Evolutionary conservation across 1,140 invertebrate species (phyloP), one percentile per base, ranked within the genome.

Genomic region (Brachionus koreanus): DNA sequence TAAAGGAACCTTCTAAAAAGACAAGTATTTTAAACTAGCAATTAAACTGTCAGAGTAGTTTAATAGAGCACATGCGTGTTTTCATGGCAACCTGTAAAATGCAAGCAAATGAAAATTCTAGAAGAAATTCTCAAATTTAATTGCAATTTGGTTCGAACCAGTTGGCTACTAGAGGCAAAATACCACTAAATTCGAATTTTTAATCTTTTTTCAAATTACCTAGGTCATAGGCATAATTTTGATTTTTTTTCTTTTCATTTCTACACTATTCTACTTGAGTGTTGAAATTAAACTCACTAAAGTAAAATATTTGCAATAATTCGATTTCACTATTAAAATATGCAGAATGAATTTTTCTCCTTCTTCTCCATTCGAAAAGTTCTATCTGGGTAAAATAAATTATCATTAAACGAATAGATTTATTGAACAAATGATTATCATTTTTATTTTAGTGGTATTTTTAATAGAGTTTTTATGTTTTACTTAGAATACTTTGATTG

Each of bases 161-260:
- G 49, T 57, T 25, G 19, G 49, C 49, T 42, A 42, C 12, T 42
- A 13, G 39, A 42, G 12, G 39, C 49, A 57, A 57, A 57, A 2
- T 57, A 57, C 49, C 49, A 57, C 16, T 23, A 19, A 57, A 57
- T 23, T 57, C 19, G 49, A 23, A 19, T 57, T 57, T 57, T 29
- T 29, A 29, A 57, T 19, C 49, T 57, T 57, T 57, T 52, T 52
- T 69, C 33, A 16, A 69, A 69, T 69, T 35, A 69, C 65, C 65
- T 69, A 69, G 65, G 65, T 69, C 65, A 69, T 69, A 69, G 35
- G 65, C 65, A 69, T 69, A 69, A 69, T 37, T 69, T 69, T 16
- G 12, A 33, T 65, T 65, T 33, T 65, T 65, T n/a, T 12, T 33
- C n/a, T 39, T 39, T 39, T 37, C 12, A 16, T 43, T 37, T 39